Percentiles rank a stretch among this genome's conserved stretches.
Evolutionary conservation across 2,888 invertebrate species (phyloP).

Genomic region (Xestobium rufovillosum): DNA sequence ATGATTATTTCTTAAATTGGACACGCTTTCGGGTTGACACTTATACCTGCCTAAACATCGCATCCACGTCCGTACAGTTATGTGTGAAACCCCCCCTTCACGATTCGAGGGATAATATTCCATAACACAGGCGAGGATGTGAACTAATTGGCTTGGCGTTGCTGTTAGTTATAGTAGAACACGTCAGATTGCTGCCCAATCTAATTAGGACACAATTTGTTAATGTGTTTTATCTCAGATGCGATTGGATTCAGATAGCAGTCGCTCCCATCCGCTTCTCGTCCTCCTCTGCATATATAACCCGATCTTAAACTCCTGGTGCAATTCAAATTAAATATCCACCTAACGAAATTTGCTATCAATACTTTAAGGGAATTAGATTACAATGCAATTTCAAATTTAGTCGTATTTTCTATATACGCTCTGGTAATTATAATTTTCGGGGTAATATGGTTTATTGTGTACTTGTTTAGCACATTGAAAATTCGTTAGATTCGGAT

Average conservation of each 20-base stretch:
- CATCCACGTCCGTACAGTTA: too few species aligned
- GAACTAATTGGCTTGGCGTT: slow-evolving; percentile 38
- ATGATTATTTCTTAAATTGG: too few species aligned
- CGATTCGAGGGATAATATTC: slow-evolving; percentile 26
- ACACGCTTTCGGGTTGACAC: too few species aligned
- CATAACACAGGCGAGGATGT: slow-evolving; percentile 29
- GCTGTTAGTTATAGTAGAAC: slow-evolving; percentile 38
- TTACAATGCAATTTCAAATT: slow-evolving; percentile 30
- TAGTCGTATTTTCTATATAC: too few species aligned
- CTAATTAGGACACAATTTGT: slow-evolving; percentile 46
- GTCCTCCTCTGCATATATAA: slow-evolving; percentile 16
- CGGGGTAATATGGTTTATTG: too few species aligned
- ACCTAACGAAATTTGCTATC: slow-evolving; percentile 37
- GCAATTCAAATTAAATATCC: slow-evolving; percentile 35
- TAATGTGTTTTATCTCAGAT: slow-evolving; percentile 45
- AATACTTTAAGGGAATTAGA: slow-evolving; percentile 31
- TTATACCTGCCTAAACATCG: too few species aligned
- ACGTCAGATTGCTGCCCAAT: slow-evolving; percentile 45
- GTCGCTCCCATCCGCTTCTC: slow-evolving; percentile 28
- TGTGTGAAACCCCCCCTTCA: too few species aligned
- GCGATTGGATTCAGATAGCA: slow-evolving; percentile 40
- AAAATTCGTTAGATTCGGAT: too few species aligned
- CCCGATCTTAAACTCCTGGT: slow-evolving; percentile 12
- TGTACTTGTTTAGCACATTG: too few species aligned
- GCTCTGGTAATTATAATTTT: too few species aligned